Conservation (phyloP, 1,140 invertebrate species). For the Drosophila fuyamai region DNA sequence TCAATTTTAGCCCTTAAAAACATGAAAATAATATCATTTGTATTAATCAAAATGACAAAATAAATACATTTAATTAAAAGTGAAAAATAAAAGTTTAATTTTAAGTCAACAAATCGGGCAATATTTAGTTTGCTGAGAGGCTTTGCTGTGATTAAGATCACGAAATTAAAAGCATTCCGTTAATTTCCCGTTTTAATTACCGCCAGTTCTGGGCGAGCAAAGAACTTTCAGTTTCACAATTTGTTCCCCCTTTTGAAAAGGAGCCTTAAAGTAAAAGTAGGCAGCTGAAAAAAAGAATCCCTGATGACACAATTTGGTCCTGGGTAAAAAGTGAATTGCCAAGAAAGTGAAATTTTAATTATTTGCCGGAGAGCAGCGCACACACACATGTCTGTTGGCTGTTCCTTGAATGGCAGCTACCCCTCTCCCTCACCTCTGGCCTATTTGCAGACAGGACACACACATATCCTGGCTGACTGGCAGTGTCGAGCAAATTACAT, state of each 20-base stretch:
- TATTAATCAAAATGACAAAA: too few species aligned
- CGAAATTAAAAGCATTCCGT: neutral
- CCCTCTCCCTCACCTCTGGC: conserved; percentile 43
- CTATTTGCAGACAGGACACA: conserved; percentile 76
- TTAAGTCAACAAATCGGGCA: neutral
- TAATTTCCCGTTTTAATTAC: conserved; percentile 3
- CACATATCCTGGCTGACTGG: conserved; percentile 55
- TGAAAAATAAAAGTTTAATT: too few species aligned
- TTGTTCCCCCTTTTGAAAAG: conserved; percentile 2
- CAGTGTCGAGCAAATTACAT: conserved; percentile 76
- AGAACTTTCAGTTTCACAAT: conserved; percentile 32
- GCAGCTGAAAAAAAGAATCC: conserved; percentile 43
- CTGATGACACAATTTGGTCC: conserved; percentile 74
- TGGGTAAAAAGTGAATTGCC: conserved; percentile 77
- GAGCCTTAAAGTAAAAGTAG: conserved; percentile 46
- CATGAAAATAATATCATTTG: neutral
- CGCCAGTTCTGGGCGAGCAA: neutral
- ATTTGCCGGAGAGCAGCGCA: conserved; percentile 61
- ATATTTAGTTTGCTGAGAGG: neutral
- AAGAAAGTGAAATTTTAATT: conserved; percentile 84
- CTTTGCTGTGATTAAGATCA: conserved; percentile 1
- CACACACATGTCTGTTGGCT: conserved; percentile 7
- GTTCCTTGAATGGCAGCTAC: conserved; percentile 72
- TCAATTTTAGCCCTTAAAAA: too few species aligned
- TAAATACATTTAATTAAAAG: too few species aligned